Evolutionary conservation across 1,140 invertebrate genomes (phyloP).

Genomic region (Cydia pomonella): DNA sequence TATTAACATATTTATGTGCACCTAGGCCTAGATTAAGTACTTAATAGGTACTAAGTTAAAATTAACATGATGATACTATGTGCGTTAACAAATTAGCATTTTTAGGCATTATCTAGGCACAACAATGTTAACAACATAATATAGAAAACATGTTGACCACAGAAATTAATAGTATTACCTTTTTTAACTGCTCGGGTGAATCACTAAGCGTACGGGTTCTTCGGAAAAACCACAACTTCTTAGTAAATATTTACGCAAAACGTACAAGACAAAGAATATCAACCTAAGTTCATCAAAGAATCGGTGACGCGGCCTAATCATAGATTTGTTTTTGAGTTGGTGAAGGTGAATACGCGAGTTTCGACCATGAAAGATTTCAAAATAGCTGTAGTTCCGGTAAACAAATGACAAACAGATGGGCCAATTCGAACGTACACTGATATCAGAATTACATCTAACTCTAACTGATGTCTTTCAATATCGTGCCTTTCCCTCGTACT

Average conservation of each 20-base stretch:
- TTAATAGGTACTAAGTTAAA: too few relatives aligned
- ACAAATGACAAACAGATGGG: constrained; percentile 2
- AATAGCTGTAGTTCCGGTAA: constrained; percentile 2
- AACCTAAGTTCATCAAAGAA: background rate
- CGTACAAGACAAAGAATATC: background rate
- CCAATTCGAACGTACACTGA: too few relatives aligned
- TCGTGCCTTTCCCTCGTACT: too few relatives aligned
- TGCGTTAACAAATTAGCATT: background rate
- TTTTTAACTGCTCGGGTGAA: background rate
- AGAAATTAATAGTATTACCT: background rate
- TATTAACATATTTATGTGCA: too few relatives aligned
- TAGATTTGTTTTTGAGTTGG: background rate
- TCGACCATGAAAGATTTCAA: background rate
- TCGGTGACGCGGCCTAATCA: background rate
- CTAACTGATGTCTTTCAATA: too few relatives aligned
- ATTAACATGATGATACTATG: too few relatives aligned
- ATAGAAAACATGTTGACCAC: background rate
- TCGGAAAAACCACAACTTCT: constrained; percentile 12
- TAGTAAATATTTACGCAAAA: constrained; percentile 20
- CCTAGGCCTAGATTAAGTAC: too few relatives aligned
- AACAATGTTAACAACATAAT: background rate
- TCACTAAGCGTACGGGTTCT: constrained; percentile 14
- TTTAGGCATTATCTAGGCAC: background rate
- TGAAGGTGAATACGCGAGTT: background rate
- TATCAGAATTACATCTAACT: too few relatives aligned